Evolutionary conservation across 2,888 invertebrate genomes (phyloP).

Genomic region (Phania funesta): DNA sequence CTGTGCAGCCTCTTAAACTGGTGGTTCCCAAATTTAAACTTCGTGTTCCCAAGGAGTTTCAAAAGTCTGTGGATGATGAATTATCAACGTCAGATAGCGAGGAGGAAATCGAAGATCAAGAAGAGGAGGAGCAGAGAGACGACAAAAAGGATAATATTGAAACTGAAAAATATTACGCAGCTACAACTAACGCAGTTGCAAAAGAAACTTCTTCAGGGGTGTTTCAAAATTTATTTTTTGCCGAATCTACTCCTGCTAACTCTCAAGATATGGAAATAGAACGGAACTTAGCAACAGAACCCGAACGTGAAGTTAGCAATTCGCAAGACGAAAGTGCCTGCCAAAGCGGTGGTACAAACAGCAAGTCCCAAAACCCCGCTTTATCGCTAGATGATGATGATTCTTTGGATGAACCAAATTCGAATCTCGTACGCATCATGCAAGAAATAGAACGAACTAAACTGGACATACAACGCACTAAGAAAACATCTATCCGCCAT

Average conservation of each 20-base stretch:
- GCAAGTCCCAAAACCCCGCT: constrained; percentile 6
- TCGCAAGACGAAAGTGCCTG: constrained; percentile 48
- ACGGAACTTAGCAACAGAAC: constrained; percentile 68
- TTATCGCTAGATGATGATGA: constrained; percentile 68
- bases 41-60: constrained; percentile 84
- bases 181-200: background rate
- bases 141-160: constrained; percentile 7
- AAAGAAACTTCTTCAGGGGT: constrained; percentile 18
- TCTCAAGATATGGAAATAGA: constrained; percentile 58
- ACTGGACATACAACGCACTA: constrained; percentile 75
- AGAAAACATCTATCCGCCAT: constrained; percentile 69
- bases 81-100: constrained; percentile 77
- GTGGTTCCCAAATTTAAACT: constrained; percentile 86
- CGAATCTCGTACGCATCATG: constrained; percentile 73
- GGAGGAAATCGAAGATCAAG: constrained; percentile 74
- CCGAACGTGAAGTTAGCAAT: constrained; percentile 46
- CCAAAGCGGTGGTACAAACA: constrained; percentile 19
- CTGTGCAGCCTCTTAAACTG: constrained; percentile 65
- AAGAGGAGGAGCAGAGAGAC: constrained; percentile 64
- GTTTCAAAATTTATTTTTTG: constrained; percentile 30
- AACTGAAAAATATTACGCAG: background rate
- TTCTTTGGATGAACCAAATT: constrained; percentile 71
- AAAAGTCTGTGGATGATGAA: constrained; percentile 79
- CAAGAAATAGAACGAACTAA: constrained; percentile 78
- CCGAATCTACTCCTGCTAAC: constrained; percentile 63